These are phyloP conservation scores for Poecilobothrus nobilitatus DNA, from an alignment of 2,888 invertebrate genomes.

Conservation along the genomic window DNA sequence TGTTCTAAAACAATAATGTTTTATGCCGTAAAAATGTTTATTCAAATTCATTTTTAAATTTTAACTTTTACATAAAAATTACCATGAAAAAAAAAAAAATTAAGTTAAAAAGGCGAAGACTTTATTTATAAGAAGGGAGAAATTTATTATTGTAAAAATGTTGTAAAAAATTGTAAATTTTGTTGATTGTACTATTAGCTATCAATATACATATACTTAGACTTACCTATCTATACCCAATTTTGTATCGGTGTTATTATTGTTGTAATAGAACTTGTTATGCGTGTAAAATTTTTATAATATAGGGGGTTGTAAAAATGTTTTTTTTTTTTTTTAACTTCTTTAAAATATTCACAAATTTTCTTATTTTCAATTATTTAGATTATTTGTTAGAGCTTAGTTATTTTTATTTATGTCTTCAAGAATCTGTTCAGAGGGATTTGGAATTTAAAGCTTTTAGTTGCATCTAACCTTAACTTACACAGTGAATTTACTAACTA, in stretches of 20 bases:
- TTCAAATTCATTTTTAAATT: no score
- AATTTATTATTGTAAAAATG: not conserved
- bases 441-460: no score
- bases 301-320: no score
- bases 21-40: no score
- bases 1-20: no score
- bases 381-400: not conserved
- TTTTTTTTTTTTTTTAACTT: not conserved
- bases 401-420: not conserved
- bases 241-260: not conserved
- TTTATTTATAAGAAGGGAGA: not conserved
- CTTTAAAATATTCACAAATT: not conserved
- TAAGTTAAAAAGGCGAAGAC: not conserved
- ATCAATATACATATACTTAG: no score
- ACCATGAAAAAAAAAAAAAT: no score
- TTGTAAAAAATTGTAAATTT: not conserved
- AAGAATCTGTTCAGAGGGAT: no score
- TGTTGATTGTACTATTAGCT: not conserved
- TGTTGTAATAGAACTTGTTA: not conserved
- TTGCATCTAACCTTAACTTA: no score
- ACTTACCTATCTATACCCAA: no score
- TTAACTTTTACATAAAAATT: no score
- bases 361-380: conserved; percentile 8
- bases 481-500: no score
- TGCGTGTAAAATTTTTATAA: not conserved